These are phyloP conservation scores for Epinotia bilunana DNA, from an alignment of 2,888 invertebrate genomes.

Conservation along the genomic window DNA sequence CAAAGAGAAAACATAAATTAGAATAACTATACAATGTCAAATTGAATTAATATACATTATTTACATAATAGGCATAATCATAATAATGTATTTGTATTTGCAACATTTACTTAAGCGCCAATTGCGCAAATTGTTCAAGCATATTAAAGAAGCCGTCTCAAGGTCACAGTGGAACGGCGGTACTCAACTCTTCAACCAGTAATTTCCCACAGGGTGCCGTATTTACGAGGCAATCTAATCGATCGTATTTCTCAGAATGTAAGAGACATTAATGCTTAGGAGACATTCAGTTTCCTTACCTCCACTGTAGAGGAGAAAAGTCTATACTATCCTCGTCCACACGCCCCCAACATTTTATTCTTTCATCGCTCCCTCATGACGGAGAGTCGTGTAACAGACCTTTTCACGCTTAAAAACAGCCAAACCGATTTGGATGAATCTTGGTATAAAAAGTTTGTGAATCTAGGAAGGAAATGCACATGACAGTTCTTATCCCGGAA, in stretches of 20 bases:
- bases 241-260: constrained; percentile 34
- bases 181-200: constrained; percentile 26
- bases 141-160: constrained; percentile 13
- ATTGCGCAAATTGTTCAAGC: background rate
- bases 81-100: too few species aligned
- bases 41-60: too few species aligned
- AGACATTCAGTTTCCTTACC: background rate
- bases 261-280: background rate
- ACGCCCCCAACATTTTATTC: background rate
- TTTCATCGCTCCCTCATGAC: background rate
- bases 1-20: too few species aligned
- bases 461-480: too few species aligned
- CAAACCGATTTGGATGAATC: too few species aligned
- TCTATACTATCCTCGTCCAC: background rate
- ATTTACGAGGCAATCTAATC: constrained; percentile 34
- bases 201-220: constrained; percentile 36
- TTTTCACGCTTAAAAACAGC: too few species aligned
- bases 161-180: constrained; percentile 8
- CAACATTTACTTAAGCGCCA: too few species aligned
- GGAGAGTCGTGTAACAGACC: background rate
- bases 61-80: too few species aligned
- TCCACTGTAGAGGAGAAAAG: background rate
- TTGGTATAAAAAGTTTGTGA: too few species aligned
- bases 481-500: too few species aligned
- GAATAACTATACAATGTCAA: too few species aligned